These are phyloP conservation scores for Corydoras maculifer DNA, from an alignment of 2,113 vertebrate species.

Conservation along the genomic window DNA sequence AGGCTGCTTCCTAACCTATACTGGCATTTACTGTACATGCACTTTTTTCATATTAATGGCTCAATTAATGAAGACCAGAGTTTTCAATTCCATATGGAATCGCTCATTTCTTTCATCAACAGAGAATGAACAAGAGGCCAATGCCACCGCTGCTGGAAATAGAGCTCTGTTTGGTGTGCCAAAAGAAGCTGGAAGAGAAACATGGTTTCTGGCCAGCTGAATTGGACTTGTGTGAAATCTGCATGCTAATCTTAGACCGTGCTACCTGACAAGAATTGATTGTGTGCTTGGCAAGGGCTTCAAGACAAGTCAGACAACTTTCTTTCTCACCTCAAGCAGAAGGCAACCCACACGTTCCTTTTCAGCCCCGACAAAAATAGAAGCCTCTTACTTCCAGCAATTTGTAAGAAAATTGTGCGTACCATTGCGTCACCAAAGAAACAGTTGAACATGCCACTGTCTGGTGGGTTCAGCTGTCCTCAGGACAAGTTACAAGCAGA, in stretches of 20 bases:
- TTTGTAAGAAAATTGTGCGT: not conserved
- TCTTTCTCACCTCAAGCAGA: conserved; percentile 14
- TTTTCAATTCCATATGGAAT: conserved; percentile 33
- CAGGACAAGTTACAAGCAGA: conserved; percentile 4
- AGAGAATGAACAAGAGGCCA: conserved; percentile 20
- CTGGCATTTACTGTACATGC: conserved; percentile 2
- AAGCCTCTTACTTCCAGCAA: conserved; percentile 3
- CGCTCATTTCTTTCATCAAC: conserved; percentile 28
- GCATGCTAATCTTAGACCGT: not conserved
- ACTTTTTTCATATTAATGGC: conserved; percentile 22
- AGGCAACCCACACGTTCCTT: conserved; percentile 4
- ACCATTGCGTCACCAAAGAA: not conserved
- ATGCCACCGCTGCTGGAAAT: conserved; percentile 7
- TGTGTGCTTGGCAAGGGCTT: not conserved
- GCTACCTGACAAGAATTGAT: conserved; percentile 27
- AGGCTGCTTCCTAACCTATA: conserved; percentile 11
- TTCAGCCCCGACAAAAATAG: conserved; percentile 16
- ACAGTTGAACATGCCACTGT: not conserved
- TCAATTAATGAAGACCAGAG: conserved; percentile 3
- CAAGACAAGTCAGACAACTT: not conserved
- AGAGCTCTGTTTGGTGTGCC: conserved; percentile 12
- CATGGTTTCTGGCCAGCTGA: conserved; percentile 24
- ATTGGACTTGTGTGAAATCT: conserved; percentile 18
- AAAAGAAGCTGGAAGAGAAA: conserved; percentile 7
- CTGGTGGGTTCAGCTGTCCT: conserved; percentile 1